Evolutionary conservation across 2,113 vertebrate species (phyloP).

Genomic region (Apteryx mantelli): DNA sequence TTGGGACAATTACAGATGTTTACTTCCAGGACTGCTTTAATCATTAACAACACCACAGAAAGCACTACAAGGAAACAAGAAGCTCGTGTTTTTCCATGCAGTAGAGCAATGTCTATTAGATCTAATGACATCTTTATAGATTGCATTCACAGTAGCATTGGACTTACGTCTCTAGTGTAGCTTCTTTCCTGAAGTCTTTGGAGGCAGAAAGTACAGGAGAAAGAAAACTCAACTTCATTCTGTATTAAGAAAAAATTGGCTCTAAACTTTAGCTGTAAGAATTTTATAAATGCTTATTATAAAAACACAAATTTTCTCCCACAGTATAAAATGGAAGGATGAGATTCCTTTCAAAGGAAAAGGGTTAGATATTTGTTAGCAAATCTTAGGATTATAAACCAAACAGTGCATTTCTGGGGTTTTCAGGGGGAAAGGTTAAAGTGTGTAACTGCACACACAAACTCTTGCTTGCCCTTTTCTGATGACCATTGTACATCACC

Average conservation of each 20-base stretch:
- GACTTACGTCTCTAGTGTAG: background rate
- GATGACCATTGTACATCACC: too few relatives aligned
- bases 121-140: background rate
- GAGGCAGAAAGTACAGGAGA: background rate
- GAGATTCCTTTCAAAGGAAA: too few relatives aligned
- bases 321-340: background rate
- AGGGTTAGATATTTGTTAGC: background rate
- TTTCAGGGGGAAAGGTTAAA: background rate
- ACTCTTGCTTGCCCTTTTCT: background rate
- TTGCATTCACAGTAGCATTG: background rate
- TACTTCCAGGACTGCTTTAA: slow-evolving; percentile 65
- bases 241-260: background rate
- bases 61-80: slow-evolving; percentile 11
- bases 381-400: background rate
- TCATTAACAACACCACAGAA: slow-evolving; percentile 45
- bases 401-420: background rate
- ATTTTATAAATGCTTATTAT: background rate
- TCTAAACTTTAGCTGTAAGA: background rate
- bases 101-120: background rate
- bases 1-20: slow-evolving; percentile 65
- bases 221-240: background rate
- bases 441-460: background rate
- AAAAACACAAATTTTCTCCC: background rate
- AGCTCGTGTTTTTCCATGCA: slow-evolving; percentile 33
- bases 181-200: background rate